A percentile compares a stretch with the other conserved stretches of the same genome.
phyloP scores from a whole-genome alignment of 2,113 vertebrate genomes.

The Hymenochirus boettgeri region DNA sequence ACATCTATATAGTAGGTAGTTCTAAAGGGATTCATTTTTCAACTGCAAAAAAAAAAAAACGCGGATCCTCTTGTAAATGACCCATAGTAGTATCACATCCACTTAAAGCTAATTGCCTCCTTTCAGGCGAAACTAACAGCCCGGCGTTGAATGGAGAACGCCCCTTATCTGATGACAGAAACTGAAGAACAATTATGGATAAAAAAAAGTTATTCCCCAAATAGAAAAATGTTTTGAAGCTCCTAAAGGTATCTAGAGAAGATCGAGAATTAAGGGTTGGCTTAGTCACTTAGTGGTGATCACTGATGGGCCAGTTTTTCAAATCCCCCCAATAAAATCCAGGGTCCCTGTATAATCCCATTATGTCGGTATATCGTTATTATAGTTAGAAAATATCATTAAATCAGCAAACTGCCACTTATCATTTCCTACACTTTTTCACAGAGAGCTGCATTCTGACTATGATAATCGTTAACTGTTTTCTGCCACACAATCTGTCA shows the following conservation, averaged over 20 bases:
- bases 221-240: background rate
- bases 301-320: constrained; percentile 36
- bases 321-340: constrained; percentile 51
- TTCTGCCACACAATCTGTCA: constrained; percentile 67
- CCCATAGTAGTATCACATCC: no score
- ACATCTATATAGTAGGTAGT: no score
- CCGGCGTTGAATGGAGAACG: background rate
- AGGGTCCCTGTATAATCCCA: constrained; percentile 50
- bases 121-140: background rate
- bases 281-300: background rate
- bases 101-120: no score
- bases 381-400: constrained; percentile 71
- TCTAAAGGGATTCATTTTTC: background rate
- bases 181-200: constrained; percentile 4
- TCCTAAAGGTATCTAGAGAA: no score
- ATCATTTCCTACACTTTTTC: constrained; percentile 72
- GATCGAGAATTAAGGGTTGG: background rate
- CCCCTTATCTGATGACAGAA: background rate
- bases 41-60: background rate
- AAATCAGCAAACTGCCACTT: constrained; percentile 73
- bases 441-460: constrained; percentile 58
- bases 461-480: constrained; percentile 72
- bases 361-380: constrained; percentile 58
- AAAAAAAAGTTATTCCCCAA: background rate
- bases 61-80: background rate